Evolutionary conservation across 2,113 vertebrate genomes (phyloP).

Genomic region (Vimba vimba): DNA sequence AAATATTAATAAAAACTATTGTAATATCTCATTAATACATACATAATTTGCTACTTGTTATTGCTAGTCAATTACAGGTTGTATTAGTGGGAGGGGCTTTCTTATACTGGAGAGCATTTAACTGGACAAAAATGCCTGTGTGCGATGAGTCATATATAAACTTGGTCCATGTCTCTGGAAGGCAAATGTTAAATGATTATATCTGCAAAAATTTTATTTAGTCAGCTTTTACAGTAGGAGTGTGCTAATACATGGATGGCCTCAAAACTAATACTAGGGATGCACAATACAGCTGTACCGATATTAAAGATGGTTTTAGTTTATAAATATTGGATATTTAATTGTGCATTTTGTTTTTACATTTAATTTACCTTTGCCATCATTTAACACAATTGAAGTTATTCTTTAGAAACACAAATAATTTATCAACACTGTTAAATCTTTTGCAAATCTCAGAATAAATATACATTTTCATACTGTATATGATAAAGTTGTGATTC

Average conservation of each 20-base stretch:
- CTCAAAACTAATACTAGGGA: neutral
- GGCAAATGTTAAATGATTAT: too few species aligned
- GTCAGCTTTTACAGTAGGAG: too few species aligned
- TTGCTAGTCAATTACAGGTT: neutral
- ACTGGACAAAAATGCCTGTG: too few species aligned
- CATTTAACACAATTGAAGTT: neutral
- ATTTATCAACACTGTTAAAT: neutral
- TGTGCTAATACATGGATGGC: too few species aligned
- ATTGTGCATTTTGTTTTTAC: neutral
- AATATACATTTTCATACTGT: neutral
- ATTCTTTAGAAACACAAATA: neutral
- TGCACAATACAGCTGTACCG: neutral
- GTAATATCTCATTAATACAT: too few species aligned
- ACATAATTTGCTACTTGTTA: neutral
- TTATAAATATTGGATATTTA: neutral
- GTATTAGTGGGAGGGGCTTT: neutral
- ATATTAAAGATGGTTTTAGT: neutral
- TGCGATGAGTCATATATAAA: neutral
- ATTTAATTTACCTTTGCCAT: neutral
- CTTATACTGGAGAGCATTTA: neutral
- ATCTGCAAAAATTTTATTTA: too few species aligned
- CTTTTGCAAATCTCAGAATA: neutral
- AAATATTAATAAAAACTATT: too few species aligned
- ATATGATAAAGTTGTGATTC: neutral
- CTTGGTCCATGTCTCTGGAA: neutral